Evolutionary conservation across 2,797 vertebrate species (phyloP).

Genomic region (Heliangelus exortis): DNA sequence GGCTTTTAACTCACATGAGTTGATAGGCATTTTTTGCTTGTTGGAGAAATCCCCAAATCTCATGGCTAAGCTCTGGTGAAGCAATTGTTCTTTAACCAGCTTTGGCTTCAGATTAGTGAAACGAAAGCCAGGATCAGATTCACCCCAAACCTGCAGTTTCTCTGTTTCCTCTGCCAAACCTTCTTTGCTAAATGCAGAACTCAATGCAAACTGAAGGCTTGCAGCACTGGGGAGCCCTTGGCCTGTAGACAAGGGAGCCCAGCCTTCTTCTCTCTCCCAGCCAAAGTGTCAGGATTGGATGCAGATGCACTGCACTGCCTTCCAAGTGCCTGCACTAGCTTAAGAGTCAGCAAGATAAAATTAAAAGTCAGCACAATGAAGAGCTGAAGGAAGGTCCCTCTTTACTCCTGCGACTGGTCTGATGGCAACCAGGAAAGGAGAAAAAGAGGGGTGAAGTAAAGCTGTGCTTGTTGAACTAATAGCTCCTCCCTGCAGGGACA

Average conservation of each 20-base stretch:
- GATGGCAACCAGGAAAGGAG: neutral
- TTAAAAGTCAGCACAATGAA: neutral
- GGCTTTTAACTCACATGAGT: neutral
- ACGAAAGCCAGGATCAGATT: neutral
- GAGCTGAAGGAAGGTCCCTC: accelerated
- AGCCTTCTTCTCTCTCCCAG: neutral
- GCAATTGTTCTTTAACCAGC: accelerated
- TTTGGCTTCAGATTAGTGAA: neutral
- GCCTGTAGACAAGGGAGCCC: neutral
- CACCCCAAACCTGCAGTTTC: neutral
- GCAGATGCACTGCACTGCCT: neutral
- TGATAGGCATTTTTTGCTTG: neutral
- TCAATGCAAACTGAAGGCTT: neutral
- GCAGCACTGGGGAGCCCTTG: neutral
- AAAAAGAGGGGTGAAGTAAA: neutral
- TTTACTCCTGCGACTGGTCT: neutral
- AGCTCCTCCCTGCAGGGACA: neutral
- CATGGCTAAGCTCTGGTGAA: neutral
- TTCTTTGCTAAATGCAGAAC: neutral
- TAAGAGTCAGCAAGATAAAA: neutral
- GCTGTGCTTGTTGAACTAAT: neutral
- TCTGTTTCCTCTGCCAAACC: neutral
- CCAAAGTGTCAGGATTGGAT: neutral
- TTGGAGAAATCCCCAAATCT: neutral
- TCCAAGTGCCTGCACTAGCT: neutral